Evolutionary conservation across 2,113 vertebrate species (phyloP).

Genomic region (Cryptotis parvus): DNA sequence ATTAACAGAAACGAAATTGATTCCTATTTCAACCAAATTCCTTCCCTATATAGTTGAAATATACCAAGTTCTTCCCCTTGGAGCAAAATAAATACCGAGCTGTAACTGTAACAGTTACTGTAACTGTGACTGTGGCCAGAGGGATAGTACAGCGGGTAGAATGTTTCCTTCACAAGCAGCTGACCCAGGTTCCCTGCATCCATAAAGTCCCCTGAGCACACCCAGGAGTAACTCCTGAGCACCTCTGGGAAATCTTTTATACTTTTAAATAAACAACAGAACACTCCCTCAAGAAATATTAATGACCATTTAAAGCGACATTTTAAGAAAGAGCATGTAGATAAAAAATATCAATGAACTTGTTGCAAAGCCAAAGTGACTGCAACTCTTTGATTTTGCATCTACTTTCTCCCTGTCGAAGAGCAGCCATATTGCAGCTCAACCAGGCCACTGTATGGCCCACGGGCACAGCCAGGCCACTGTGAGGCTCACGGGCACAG

Average conservation of each 20-base stretch:
- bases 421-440: too few species aligned
- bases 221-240: too few species aligned
- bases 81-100: constrained; percentile 30
- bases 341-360: constrained; percentile 10
- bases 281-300: neutral
- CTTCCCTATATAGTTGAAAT: constrained; percentile 57
- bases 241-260: neutral
- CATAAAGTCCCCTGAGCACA: too few species aligned
- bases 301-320: neutral
- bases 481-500: neutral
- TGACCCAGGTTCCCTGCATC: too few species aligned
- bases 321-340: neutral
- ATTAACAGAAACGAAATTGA: constrained; percentile 43
- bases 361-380: constrained; percentile 42
- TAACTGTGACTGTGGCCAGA: too few species aligned
- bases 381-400: neutral
- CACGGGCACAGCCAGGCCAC: neutral
- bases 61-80: constrained; percentile 16
- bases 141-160: neutral
- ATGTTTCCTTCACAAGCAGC: too few species aligned
- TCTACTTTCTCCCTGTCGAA: too few species aligned
- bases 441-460: neutral
- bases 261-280: neutral
- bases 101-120: constrained; percentile 62
- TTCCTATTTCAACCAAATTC: constrained; percentile 55